Conservation (phyloP, 2,888 invertebrate species). For the Villa cingulata region DNA sequence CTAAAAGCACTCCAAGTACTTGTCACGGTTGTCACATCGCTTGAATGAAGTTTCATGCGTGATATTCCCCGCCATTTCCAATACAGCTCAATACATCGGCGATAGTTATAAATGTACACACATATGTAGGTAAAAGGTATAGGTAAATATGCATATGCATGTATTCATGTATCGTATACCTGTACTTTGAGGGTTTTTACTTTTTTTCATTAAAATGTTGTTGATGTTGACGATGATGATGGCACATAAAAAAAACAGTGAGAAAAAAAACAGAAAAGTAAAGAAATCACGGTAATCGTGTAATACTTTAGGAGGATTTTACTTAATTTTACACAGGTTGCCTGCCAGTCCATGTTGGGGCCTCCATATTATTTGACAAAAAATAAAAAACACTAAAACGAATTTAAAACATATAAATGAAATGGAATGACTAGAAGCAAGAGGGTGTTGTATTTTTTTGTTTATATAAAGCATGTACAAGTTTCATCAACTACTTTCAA, state of each 20-base stretch:
- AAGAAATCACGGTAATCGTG: not conserved
- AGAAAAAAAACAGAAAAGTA: not conserved
- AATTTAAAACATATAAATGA: no score
- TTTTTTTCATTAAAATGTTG: not conserved
- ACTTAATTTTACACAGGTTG: no score
- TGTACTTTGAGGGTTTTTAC: no score
- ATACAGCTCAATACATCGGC: not conserved
- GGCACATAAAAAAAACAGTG: not conserved
- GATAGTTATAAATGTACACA: no score
- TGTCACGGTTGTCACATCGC: constrained; percentile 10
- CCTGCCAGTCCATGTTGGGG: no score
- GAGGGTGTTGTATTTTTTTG: not conserved
- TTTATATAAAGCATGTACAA: not conserved
- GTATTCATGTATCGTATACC: no score
- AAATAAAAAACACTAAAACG: no score
- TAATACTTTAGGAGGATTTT: not conserved
- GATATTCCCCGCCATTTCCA: constrained; percentile 7
- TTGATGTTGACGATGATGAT: not conserved
- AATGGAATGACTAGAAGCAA: not conserved
- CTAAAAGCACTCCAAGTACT: constrained; percentile 3
- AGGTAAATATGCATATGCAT: no score
- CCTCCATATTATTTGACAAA: no score
- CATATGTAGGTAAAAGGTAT: no score
- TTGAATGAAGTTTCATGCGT: constrained; percentile 9
- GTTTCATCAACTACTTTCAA: no score